phyloP scores from a whole-genome alignment of 2,888 invertebrate genomes.

The Copidosoma aretas region DNA sequence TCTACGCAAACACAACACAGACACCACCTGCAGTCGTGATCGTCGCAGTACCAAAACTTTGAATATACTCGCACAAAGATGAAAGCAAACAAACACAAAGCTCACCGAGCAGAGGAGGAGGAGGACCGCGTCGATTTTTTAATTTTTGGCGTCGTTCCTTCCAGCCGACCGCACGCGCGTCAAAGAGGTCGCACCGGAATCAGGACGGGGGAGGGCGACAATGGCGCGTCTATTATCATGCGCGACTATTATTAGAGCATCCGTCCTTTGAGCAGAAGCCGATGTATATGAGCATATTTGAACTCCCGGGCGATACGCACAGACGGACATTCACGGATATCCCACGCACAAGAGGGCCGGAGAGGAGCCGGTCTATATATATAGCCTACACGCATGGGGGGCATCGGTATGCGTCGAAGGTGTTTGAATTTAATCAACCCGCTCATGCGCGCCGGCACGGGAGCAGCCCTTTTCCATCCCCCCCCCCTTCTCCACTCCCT shows the following conservation, averaged over 20 bases:
- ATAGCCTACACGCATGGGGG: background rate
- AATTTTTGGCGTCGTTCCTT: slow-evolving; percentile 48
- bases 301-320: slow-evolving; percentile 29
- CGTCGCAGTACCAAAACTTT: background rate
- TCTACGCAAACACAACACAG: no score
- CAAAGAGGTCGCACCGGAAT: slow-evolving; percentile 42
- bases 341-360: background rate
- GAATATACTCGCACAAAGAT: background rate
- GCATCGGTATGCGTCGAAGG: slow-evolving; percentile 49
- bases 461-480: slow-evolving; percentile 45
- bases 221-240: slow-evolving; percentile 58
- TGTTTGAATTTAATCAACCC: slow-evolving; percentile 63
- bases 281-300: slow-evolving; percentile 61
- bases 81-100: background rate
- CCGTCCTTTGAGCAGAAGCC: slow-evolving; percentile 52
- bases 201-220: no score
- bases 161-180: slow-evolving; percentile 46
- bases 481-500: slow-evolving; percentile 9
- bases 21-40: background rate
- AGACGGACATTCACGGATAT: background rate
- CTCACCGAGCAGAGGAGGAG: background rate
- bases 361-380: no score
- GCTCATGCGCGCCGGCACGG: slow-evolving; percentile 55
- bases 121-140: slow-evolving; percentile 17
- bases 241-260: slow-evolving; percentile 57